These are phyloP conservation scores for Hemithea aestivaria DNA, from an alignment of 2,888 invertebrate genomes.

Conservation along the genomic window DNA sequence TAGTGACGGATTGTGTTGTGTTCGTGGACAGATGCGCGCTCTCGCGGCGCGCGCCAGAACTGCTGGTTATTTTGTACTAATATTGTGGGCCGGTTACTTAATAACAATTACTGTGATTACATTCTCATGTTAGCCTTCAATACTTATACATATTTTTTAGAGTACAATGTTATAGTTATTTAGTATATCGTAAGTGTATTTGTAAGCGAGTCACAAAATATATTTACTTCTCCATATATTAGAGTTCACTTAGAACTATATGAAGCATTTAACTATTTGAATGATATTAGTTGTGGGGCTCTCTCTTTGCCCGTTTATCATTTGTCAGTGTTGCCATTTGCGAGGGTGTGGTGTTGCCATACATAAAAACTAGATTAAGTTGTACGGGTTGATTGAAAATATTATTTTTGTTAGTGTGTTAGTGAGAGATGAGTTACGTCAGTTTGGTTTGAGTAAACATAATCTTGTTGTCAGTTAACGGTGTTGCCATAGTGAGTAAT, in stretches of 20 bases:
- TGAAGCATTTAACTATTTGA: constrained; percentile 74
- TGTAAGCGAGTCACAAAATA: constrained; percentile 76
- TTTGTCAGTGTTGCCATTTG: constrained; percentile 31
- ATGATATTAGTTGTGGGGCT: constrained; percentile 36
- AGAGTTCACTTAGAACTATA: constrained; percentile 73
- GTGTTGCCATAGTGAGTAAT: constrained; percentile 77
- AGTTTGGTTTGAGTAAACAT: constrained; percentile 63
- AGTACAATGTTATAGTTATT: constrained; percentile 79
- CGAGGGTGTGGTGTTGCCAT: constrained; percentile 30
- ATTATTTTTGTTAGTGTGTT: constrained; percentile 53
- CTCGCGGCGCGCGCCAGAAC: constrained; percentile 38
- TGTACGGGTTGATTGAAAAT: constrained; percentile 49
- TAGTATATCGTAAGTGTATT: constrained; percentile 71
- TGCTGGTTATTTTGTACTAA: constrained; percentile 64
- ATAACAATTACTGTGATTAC: constrained; percentile 78
- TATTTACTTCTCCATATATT: constrained; percentile 72
- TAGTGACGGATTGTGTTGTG: constrained; percentile 54
- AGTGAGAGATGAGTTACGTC: constrained; percentile 57
- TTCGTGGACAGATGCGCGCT: constrained; percentile 35
- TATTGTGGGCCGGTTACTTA: constrained; percentile 76
- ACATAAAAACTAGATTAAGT: constrained; percentile 39
- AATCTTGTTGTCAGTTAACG: constrained; percentile 73
- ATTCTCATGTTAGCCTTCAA: constrained; percentile 79
- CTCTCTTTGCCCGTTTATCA: constrained; percentile 13
- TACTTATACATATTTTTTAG: constrained; percentile 80